Percentiles rank a stretch among this genome's conserved stretches.
Conservation (phyloP, 2,113 vertebrate species). For the Cyphomyrus discorhynchus region DNA sequence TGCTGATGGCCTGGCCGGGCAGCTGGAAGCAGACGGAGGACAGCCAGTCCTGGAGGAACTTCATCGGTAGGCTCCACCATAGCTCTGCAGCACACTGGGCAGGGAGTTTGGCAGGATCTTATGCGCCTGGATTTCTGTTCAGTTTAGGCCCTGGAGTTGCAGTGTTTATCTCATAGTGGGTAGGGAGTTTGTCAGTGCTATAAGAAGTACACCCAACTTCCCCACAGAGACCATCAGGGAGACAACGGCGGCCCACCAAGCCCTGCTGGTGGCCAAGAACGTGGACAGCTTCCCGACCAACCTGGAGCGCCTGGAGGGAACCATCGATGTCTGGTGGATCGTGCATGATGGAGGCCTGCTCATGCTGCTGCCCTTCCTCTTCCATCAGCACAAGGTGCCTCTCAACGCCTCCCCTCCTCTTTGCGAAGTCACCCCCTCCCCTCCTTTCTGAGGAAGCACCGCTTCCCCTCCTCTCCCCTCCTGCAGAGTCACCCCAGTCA, state of each 20-base stretch:
- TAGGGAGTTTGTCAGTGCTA: neutral
- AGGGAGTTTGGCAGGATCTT: neutral
- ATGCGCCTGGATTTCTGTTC: neutral
- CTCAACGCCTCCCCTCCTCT: neutral
- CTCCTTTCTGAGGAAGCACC: too few species aligned
- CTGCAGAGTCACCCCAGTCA: neutral
- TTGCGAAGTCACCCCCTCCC: neutral
- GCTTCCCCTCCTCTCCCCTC: neutral
- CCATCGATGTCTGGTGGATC: conserved; percentile 92
- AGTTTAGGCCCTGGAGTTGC: neutral
- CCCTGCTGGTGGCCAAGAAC: conserved; percentile 87
- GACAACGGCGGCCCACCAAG: conserved; percentile 83
- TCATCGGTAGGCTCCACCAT: conserved; percentile 68
- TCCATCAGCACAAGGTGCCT: conserved; percentile 84
- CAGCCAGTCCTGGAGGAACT: conserved; percentile 73
- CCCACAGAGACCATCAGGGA: conserved; percentile 81
- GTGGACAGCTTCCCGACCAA: conserved; percentile 80
- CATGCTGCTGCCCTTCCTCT: conserved; percentile 88
- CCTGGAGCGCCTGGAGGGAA: conserved; percentile 75
- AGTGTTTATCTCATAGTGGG: neutral
- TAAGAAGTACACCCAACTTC: neutral
- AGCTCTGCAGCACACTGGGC: neutral
- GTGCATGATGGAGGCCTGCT: conserved; percentile 92
- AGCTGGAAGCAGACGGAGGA: conserved; percentile 70
- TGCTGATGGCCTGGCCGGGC: conserved; percentile 83